Evolutionary conservation across 2,888 invertebrate species (phyloP), one percentile per base, ranked within the genome.

Genomic region (Pardosa pseudoannulata): DNA sequence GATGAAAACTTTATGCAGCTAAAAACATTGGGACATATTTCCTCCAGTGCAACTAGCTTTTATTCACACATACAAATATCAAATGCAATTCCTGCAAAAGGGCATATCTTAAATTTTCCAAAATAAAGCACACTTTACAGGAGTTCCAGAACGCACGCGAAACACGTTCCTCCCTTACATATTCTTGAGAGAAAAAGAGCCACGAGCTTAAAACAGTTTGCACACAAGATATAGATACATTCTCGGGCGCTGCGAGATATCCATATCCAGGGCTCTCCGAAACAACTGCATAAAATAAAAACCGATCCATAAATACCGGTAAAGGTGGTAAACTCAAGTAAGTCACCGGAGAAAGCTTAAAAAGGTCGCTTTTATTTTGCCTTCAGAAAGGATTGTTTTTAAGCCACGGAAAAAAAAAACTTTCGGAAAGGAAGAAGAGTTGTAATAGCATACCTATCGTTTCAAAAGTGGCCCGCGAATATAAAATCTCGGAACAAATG

Each of bases 381-480:
- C 13, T n/a, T 11, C 64, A 29, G 29, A 65, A 65, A n/a, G 67
- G 67, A 67, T 67, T 68, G 72, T 73, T 85, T 85, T 85, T 78
- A 73, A 76, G 78, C 68, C 72, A 83, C 31, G 13, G 64, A 11
- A 76, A 83, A 83, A 39, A 70, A 36, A 32, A 31, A 32, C 28
- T 29, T 74, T 41, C 50, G 82, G 65, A 13, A 3, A 28, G 82
- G 65, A 29, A 41, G 41, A 41, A 23, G 16, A 41, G 72, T 67
- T 85, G 83, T 78, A 85, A 85, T 50, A 39, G 56, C 83, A 85
- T 78, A 85, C 83, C 78, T 71, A 71, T 46, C 62, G 62, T 64
- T 23, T 1, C 76, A 73, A 82, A 85, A 85, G 83, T 78, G 28
- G 28, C 74, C 74, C 62, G 39, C 71, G 71, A 71, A 74, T 68